Conservation (phyloP, 2,113 vertebrate genomes). For the Xyliphius kryptos region DNA sequence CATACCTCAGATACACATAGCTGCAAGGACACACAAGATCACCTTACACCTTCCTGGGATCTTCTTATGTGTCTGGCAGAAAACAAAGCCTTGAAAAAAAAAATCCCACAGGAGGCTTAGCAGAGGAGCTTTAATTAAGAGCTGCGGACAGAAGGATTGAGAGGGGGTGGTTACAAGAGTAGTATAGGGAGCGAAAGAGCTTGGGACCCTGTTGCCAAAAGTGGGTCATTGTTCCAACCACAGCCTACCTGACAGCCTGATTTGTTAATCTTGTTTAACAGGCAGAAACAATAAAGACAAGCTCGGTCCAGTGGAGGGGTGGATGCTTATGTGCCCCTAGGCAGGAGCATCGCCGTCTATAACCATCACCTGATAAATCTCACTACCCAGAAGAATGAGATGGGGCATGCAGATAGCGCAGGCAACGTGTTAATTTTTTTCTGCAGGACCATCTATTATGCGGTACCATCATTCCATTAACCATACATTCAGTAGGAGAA, state of each 20-base stretch:
- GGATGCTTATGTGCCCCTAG: conserved; percentile 18
- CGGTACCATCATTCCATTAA: conserved; percentile 62
- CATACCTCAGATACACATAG: no score
- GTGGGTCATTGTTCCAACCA: conserved; percentile 71
- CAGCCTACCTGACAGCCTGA: conserved; percentile 75
- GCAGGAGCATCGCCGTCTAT: no score
- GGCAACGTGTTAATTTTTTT: conserved; percentile 47
- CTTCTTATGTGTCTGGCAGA: conserved; percentile 9
- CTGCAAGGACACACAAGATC: conserved; percentile 38
- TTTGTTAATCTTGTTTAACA: conserved; percentile 72
- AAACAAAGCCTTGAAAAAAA: conserved; percentile 36
- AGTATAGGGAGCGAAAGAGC: conserved; percentile 10
- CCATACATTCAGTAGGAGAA: conserved; percentile 54
- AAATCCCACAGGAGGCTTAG: conserved; percentile 56
- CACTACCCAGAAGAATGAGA: no score
- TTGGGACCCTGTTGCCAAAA: conserved; percentile 56
- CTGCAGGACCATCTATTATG: conserved; percentile 62
- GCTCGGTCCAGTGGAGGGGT: conserved; percentile 58
- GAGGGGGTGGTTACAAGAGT: conserved; percentile 1
- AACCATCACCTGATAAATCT: no score
- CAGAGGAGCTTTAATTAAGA: conserved; percentile 71
- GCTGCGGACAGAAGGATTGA: conserved; percentile 47
- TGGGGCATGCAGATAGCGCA: conserved; percentile 55
- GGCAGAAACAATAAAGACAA: conserved; percentile 69
- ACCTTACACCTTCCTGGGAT: conserved; percentile 14